These are phyloP conservation scores for Psittacula cyanocephala DNA, from an alignment of 2,113 vertebrate genomes.

Conservation along the genomic window DNA sequence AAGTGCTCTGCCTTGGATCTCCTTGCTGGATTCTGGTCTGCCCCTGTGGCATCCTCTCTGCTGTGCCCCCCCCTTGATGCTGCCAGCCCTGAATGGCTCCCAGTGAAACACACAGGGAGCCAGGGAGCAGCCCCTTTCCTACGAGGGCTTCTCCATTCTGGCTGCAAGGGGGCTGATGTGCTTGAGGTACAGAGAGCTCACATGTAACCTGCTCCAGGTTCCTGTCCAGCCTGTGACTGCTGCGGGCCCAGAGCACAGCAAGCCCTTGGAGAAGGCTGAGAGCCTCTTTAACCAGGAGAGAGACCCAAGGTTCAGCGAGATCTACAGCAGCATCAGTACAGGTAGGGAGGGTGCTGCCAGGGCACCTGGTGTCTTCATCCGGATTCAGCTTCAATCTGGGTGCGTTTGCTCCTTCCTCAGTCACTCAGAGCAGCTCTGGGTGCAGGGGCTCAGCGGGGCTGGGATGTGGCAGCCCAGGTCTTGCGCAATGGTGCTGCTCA, in stretches of 20 bases:
- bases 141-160: background rate
- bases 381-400: rapidly evolving
- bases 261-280: slow-evolving; percentile 82
- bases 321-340: slow-evolving; percentile 70
- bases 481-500: background rate
- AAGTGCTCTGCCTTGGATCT: background rate
- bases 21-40: no score
- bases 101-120: rapidly evolving
- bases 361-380: rapidly evolving
- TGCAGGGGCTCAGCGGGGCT: background rate
- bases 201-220: slow-evolving; percentile 63
- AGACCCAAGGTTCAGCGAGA: slow-evolving; percentile 75
- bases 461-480: background rate
- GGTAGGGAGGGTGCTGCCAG: slow-evolving; percentile 25
- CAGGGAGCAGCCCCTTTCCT: background rate
- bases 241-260: slow-evolving; percentile 80
- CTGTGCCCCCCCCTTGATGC: rapidly evolving
- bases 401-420: background rate
- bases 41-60: background rate
- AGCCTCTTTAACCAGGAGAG: slow-evolving; percentile 76
- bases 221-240: slow-evolving; percentile 79
- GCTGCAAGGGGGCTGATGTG: background rate
- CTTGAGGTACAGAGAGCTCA: rapidly evolving
- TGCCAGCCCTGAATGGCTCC: background rate
- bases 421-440: rapidly evolving